These are phyloP conservation scores for Brachyhypopomus occidentalis DNA, from an alignment of 2,113 vertebrate species.

Conservation along the genomic window DNA sequence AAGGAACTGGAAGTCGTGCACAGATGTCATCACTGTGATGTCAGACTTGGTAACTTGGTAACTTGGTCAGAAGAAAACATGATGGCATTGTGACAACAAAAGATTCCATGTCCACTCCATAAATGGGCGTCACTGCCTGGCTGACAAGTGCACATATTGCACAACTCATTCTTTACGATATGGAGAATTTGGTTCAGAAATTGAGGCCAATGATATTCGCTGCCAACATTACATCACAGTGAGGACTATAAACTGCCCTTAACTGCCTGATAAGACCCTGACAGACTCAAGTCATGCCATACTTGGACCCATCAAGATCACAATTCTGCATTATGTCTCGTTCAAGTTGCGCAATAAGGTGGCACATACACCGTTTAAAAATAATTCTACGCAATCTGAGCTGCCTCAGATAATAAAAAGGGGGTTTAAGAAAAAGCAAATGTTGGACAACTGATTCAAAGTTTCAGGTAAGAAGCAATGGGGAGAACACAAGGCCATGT, in stretches of 20 bases:
- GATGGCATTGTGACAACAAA: neutral
- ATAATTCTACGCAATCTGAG: no score
- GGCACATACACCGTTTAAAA: no score
- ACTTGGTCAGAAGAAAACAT: neutral
- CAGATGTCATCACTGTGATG: neutral
- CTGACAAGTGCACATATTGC: neutral
- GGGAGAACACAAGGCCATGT: no score
- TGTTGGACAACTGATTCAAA: no score
- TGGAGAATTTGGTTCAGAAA: neutral
- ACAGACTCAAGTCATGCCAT: neutral
- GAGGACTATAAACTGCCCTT: neutral
- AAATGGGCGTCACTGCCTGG: conserved; percentile 14
- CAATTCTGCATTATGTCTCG: no score
- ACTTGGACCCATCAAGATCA: no score
- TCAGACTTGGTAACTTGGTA: neutral
- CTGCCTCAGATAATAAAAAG: no score
- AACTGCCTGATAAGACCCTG: conserved; percentile 24
- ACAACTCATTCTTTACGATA: neutral
- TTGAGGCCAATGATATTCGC: neutral
- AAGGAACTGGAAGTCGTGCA: neutral
- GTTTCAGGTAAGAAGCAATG: no score
- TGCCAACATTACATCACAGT: neutral
- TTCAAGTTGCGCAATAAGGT: no score
- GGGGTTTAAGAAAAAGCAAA: no score
- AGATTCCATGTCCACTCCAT: neutral